phyloP scores from a whole-genome alignment of 1,140 invertebrate genomes.

The Zaprionus kolodkinae region DNA sequence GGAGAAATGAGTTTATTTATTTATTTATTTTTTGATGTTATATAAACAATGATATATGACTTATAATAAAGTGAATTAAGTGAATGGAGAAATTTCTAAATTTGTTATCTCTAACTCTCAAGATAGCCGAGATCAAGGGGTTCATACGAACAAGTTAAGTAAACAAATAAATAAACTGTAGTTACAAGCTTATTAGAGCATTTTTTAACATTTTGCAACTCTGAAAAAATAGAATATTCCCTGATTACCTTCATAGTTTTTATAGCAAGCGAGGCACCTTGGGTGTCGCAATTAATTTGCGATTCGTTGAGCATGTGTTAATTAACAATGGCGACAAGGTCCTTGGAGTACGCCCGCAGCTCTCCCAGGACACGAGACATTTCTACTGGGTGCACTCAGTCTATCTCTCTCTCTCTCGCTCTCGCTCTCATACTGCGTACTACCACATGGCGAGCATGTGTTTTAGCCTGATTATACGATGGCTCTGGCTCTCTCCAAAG shows the following conservation, averaged over 20 bases:
- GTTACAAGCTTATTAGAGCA: too few relatives aligned
- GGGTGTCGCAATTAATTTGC: slow-evolving; percentile 81
- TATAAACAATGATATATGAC: too few relatives aligned
- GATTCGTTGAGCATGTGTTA: slow-evolving; percentile 83
- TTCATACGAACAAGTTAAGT: not conserved
- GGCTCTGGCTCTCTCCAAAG: slow-evolving; percentile 61
- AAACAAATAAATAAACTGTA: too few relatives aligned
- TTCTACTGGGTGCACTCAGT: not conserved
- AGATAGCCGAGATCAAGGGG: too few relatives aligned
- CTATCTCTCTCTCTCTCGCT: not conserved
- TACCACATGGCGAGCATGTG: slow-evolving; percentile 52
- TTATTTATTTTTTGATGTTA: too few relatives aligned
- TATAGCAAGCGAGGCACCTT: slow-evolving; percentile 26
- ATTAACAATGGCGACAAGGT: slow-evolving; percentile 73
- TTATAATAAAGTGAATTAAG: too few relatives aligned
- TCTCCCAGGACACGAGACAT: slow-evolving; percentile 17
- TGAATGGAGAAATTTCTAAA: too few relatives aligned
- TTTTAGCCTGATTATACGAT: slow-evolving; percentile 77
- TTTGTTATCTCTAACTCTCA: too few relatives aligned
- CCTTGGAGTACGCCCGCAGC: slow-evolving; percentile 57
- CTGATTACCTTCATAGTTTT: not conserved
- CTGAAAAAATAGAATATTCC: not conserved
- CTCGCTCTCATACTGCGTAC: not conserved
- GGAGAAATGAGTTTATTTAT: too few relatives aligned
- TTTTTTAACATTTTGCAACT: not conserved